Evolutionary conservation across 2,797 vertebrate genomes (phyloP), one percentile per base, ranked within the genome.

Genomic region (Coranthus polyacanthus): DNA sequence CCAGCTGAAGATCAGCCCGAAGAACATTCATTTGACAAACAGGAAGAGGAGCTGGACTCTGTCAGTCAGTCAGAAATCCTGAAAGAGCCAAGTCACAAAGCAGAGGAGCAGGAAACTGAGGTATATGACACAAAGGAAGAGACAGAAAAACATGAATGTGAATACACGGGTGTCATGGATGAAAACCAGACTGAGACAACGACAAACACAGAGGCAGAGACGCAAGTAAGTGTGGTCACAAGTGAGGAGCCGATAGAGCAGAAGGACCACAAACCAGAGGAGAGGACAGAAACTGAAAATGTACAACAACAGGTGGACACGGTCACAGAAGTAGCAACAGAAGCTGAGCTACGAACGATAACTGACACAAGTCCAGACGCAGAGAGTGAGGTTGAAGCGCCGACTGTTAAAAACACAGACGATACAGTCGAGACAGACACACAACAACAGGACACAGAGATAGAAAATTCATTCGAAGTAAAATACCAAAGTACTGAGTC

Each of bases 211-310:
- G 64, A 64, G 9, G 10, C 12, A 20, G 51, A 82, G 34, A 58
- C 2, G 2, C 49, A 67, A 17, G 51, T 17, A 41, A 11, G 12
- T 39, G 22, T 15, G 12, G 17, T 55, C 0, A 29, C 20, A 15
- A 43, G 22, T 4, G 34, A 78, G 36, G 69, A 81, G 59, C 38
- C 21, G 8, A 12, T 29, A 12, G 51, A 21, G 76, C 68, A 69
- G 29, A 18, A 18, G 5, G 81, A 73, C 0, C 2, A 43, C 17
- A 49, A 71, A 79, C 39, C 51, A 61, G 58, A 77, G 20, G 55
- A 57, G 22, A 46, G n/a, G 1, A n/a, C 55, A 44, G 77, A 70
- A 67, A 69, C 6, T 42, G 61, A 81, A 70, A 71, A 57, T 43
- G 49, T 60, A 20, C 58, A 79, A 22, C 45, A 68, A 6, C 62